Evolutionary conservation across 2,113 vertebrate genomes (phyloP), one percentile per base, ranked within the genome.

Genomic region (Myotis brandtii): DNA sequence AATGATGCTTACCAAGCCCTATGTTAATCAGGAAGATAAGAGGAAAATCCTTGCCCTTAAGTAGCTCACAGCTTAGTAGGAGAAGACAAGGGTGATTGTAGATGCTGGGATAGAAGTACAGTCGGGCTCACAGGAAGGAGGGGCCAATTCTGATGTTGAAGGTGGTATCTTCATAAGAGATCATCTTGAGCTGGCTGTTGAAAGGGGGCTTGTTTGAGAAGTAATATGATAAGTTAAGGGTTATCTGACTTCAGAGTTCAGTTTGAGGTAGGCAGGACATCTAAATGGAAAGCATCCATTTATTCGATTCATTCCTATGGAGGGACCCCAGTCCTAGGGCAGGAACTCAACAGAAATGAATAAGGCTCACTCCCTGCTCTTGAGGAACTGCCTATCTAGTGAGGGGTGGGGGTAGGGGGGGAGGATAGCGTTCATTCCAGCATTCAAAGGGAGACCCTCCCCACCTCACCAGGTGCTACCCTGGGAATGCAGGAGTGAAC

Each of bases 401-500:
- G 2, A 0, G 32, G 21, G 3, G 56, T 4, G 56, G 23, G 6
- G 54, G 20, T 3, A 23, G 4, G 25, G 56, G 56, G 59, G 1
- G 37, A 64, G 37, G 56, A 83, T n/a, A 66, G 17, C 21, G 2
- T 76, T 25, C 8, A 80, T 52, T 25, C 46, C 46, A 11, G 16
- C 43, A 30, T 50, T 77, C 52, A 85, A 9, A 43, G 54, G 5
- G 12, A 84, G 54, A 43, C 69, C 27, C 3, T 27, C 0, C 10
- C 34, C 54, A 18, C 20, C 79, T 59, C 54, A 40, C 8, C 70
- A 85, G 27, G 23, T 70, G 37, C 52, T 32, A 1, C 14, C 21
- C 48, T 67, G 52, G 83, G 67, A n/a, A 72, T 2, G 25, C 34
- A 69, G 32, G 34, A 64, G 12, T 52, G 66, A 91, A 69, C 37